phyloP scores from a whole-genome alignment of 2,113 vertebrate species.

The Pteropus alecto region DNA sequence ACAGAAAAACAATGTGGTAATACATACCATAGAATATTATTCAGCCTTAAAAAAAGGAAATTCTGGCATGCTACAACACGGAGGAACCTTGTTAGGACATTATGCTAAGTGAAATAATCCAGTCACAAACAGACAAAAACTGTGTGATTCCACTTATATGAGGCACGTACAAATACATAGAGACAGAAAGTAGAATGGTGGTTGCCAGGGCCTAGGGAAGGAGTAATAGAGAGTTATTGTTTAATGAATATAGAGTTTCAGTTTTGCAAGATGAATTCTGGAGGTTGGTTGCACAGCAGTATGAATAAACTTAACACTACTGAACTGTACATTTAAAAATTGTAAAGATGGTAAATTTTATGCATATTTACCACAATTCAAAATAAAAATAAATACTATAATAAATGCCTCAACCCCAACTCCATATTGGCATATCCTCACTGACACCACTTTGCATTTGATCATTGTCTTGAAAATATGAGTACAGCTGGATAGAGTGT shows the following conservation, averaged over 20 bases:
- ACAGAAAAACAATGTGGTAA: not conserved
- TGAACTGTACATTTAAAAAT: not conserved
- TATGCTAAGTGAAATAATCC: not conserved
- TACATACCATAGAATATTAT: not conserved
- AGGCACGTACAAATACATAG: not conserved
- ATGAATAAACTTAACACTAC: not conserved
- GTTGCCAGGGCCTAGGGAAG: not conserved
- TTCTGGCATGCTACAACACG: not conserved
- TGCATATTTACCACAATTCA: not conserved
- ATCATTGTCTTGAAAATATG: conserved; percentile 4
- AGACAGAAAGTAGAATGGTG: not conserved
- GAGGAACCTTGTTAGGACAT: not conserved
- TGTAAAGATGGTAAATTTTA: not conserved
- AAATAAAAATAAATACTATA: not conserved
- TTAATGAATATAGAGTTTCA: not conserved
- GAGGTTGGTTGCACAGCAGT: not conserved
- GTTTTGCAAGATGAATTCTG: not conserved
- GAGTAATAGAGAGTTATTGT: not conserved
- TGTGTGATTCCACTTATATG: not conserved
- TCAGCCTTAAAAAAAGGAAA: not conserved
- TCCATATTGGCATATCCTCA: not conserved
- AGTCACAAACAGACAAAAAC: not conserved
- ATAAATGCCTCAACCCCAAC: not conserved
- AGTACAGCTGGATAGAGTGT: not conserved
- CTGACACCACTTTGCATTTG: not conserved